phyloP scores from a whole-genome alignment of 2,888 invertebrate species.

The Yponomeuta cagnagella region DNA sequence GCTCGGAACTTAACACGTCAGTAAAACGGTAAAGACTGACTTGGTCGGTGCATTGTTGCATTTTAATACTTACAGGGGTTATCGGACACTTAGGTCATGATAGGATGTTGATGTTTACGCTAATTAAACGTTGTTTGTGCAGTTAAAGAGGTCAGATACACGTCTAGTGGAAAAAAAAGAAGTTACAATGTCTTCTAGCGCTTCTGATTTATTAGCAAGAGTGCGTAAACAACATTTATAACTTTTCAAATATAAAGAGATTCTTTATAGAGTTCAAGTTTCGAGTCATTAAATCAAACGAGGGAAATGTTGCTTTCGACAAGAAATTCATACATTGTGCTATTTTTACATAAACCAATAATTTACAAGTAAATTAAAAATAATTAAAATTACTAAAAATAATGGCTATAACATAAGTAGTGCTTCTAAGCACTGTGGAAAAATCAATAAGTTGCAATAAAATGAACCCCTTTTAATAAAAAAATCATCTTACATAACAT shows the following conservation, averaged over 20 bases:
- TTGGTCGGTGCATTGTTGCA: constrained; percentile 7
- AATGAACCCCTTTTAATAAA: too few relatives aligned
- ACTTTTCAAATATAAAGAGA: background rate
- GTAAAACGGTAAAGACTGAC: constrained; percentile 33
- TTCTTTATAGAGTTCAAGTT: background rate
- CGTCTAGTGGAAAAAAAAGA: background rate
- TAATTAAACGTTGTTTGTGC: background rate
- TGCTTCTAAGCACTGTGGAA: too few relatives aligned
- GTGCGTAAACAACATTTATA: background rate
- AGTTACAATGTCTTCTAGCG: background rate
- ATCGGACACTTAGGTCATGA: constrained; percentile 21
- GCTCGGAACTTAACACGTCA: constrained; percentile 23
- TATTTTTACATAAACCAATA: too few relatives aligned
- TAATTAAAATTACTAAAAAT: too few relatives aligned
- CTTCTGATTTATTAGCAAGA: background rate
- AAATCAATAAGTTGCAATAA: too few relatives aligned
- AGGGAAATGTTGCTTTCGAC: too few relatives aligned
- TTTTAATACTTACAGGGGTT: constrained; percentile 30
- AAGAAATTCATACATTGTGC: too few relatives aligned
- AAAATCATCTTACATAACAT: too few relatives aligned
- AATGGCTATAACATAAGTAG: too few relatives aligned
- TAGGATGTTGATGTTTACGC: background rate
- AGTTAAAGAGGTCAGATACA: background rate
- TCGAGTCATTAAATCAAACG: too few relatives aligned
- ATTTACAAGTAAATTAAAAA: too few relatives aligned